Percentiles rank a stretch among this genome's conserved stretches.
phyloP scores from a whole-genome alignment of 2,113 vertebrate genomes.

The Sturnira hondurensis region DNA sequence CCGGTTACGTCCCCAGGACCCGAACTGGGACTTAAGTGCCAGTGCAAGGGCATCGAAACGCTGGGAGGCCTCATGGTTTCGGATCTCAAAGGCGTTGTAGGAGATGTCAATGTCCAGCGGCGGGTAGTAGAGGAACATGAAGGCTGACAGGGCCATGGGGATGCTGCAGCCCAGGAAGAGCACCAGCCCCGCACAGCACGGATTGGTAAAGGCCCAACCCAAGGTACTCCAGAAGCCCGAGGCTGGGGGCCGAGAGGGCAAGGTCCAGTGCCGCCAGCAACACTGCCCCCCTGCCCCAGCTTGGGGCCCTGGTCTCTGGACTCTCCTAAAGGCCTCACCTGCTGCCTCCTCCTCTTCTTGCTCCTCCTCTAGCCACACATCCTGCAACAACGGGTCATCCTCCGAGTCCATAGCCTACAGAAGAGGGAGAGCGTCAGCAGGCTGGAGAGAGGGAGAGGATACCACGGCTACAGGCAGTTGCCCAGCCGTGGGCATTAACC shows the following conservation, averaged over 20 bases:
- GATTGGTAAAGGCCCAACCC: constrained; percentile 93
- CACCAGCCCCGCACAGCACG: constrained; percentile 86
- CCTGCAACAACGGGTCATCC: constrained; percentile 91
- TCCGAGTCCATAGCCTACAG: constrained; percentile 89
- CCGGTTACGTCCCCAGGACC: constrained; percentile 92
- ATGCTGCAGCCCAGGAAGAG: constrained; percentile 88
- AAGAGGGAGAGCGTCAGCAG: constrained; percentile 47
- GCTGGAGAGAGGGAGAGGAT: background rate
- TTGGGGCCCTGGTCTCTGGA: constrained; percentile 51
- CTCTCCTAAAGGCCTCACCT: constrained; percentile 72
- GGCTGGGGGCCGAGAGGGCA: constrained; percentile 19
- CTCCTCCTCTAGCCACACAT: constrained; percentile 83
- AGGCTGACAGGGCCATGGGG: constrained; percentile 86
- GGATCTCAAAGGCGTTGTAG: constrained; percentile 97
- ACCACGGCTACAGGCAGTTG: background rate
- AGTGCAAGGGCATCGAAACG: constrained; percentile 93
- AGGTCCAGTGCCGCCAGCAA: constrained; percentile 69
- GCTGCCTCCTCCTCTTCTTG: constrained; percentile 85
- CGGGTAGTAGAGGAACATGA: constrained; percentile 95
- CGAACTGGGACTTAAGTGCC: constrained; percentile 94
- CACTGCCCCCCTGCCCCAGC: constrained; percentile 73
- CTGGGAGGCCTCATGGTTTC: constrained; percentile 95
- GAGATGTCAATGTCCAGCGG: constrained; percentile 98
- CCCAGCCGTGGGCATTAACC: background rate
- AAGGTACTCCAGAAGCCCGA: constrained; percentile 87